phyloP scores from a whole-genome alignment of 2,113 vertebrate species.

The Myotis brandtii region DNA sequence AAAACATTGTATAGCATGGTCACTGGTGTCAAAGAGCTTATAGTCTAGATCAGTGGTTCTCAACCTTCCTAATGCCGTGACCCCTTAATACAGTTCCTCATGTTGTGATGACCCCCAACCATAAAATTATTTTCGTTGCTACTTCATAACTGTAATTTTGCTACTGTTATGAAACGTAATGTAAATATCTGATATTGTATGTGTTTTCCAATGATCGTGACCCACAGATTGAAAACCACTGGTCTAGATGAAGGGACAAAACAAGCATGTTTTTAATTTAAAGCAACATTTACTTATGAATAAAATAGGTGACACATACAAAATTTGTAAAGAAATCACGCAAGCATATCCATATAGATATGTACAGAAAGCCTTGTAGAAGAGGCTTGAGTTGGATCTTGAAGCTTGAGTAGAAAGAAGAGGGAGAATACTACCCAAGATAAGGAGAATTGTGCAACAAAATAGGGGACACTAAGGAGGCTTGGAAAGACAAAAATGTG shows the following conservation, averaged over 20 bases:
- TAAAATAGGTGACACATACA: neutral
- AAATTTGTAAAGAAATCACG: neutral
- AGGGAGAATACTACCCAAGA: neutral
- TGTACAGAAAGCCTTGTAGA: neutral
- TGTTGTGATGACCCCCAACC: too few species aligned
- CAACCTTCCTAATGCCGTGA: too few species aligned
- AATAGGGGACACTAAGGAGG: neutral
- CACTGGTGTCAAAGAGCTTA: neutral
- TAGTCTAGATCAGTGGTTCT: too few species aligned
- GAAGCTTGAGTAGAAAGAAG: neutral
- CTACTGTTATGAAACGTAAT: too few species aligned
- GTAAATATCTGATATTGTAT: too few species aligned
- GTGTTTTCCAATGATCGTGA: too few species aligned
- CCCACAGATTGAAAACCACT: too few species aligned
- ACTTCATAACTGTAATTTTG: too few species aligned
- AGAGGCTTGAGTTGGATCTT: neutral
- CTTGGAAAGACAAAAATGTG: neutral
- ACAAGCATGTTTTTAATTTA: neutral
- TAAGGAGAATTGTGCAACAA: neutral
- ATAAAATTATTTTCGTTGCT: too few species aligned
- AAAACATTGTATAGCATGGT: neutral
- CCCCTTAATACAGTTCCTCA: too few species aligned
- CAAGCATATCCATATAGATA: neutral
- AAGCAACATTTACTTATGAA: neutral
- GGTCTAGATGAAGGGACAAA: neutral